A percentile compares a stretch with the other conserved stretches of the same genome.
Evolutionary conservation across 2,888 invertebrate species (phyloP).

Genomic region (Pammene fasciana): DNA sequence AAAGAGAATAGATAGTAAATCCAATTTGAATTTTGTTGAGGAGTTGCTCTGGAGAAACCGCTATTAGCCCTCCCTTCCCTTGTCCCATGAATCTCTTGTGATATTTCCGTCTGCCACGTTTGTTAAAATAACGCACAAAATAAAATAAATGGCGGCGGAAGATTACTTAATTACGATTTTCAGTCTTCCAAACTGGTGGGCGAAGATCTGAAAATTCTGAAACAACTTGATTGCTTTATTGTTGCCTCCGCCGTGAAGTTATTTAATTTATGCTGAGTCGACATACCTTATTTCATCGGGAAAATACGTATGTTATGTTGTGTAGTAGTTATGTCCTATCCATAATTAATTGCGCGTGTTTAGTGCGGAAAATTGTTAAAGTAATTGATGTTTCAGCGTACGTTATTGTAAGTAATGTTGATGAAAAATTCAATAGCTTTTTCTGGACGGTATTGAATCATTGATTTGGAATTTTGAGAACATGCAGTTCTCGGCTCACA

Average conservation of each 20-base stretch:
- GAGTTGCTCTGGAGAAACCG: too few species aligned
- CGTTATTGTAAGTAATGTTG: not conserved
- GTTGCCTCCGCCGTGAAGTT: not conserved
- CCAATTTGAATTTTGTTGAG: too few species aligned
- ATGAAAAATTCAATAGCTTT: not conserved
- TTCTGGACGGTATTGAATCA: too few species aligned
- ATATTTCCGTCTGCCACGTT: not conserved
- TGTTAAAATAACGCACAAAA: not conserved
- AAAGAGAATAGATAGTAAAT: too few species aligned
- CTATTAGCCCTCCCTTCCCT: too few species aligned
- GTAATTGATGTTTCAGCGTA: not conserved
- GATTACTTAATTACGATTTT: not conserved
- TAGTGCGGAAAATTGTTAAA: constrained; percentile 1
- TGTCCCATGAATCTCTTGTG: not conserved
- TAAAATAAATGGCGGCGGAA: not conserved
- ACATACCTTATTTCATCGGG: not conserved
- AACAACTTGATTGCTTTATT: constrained; percentile 5
- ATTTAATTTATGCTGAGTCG: constrained; percentile 4
- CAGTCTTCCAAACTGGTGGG: too few species aligned
- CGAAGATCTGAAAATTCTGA: too few species aligned
- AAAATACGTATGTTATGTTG: not conserved
- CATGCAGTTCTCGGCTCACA: too few species aligned
- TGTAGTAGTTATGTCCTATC: too few species aligned
- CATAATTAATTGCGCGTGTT: not conserved
- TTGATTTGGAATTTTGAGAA: too few species aligned